Base-by-base conservation (phyloP, 2,888 invertebrate species). In the Chymomyza fuscimana region DNA sequence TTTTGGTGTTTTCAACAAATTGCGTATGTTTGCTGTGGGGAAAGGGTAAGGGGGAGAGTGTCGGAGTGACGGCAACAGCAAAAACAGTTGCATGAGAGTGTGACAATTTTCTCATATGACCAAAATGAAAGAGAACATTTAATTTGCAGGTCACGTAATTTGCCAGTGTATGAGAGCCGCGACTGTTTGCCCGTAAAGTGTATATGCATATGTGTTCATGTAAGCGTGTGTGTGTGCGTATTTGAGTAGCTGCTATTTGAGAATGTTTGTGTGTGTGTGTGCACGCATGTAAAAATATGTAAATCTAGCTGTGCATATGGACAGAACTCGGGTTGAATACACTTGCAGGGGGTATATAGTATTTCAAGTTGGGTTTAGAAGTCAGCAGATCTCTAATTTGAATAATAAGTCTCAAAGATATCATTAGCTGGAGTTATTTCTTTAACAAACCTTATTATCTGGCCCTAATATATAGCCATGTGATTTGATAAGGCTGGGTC, bases 101-200 rank as follows among this genome's bases (percentile, higher is more conserved):
- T 81, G 83, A 84, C 87, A 84, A 84, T 84, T 86, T 88, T 88
- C 85, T 75, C 80, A 73, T 88, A 74, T 80, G 70, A 67, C 69
- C 66, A 73, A 87, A 82, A 83, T 77, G 88, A 88, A 86, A 84
- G 80, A 84, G 87, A 84, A 88, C 86, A 84, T 84, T 84, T 75
- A 86, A 88, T 84, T 88, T 84, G 77, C 83, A 84, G 83, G 83
- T 84, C 83, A 84, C 88, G 83, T 84, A 83, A 86, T 77, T 79
- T 79, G 85, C 77, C 77, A 73, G 82, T 81, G 88, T 87, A 77
- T 79, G 84, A 72, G 74, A 69, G 50, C 15, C 58, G 19, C 40
- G 40, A 46, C 40, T 6, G 58, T 25, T 19, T 15, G 25, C 58
- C 22, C 7, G 32, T 32, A 32, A 32, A 32, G 32, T 32, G 25